A percentile compares a stretch with the other conserved stretches of the same genome.
These are phyloP conservation scores for Menura novaehollandiae DNA, from an alignment of 2,113 vertebrate genomes.

Conservation along the genomic window DNA sequence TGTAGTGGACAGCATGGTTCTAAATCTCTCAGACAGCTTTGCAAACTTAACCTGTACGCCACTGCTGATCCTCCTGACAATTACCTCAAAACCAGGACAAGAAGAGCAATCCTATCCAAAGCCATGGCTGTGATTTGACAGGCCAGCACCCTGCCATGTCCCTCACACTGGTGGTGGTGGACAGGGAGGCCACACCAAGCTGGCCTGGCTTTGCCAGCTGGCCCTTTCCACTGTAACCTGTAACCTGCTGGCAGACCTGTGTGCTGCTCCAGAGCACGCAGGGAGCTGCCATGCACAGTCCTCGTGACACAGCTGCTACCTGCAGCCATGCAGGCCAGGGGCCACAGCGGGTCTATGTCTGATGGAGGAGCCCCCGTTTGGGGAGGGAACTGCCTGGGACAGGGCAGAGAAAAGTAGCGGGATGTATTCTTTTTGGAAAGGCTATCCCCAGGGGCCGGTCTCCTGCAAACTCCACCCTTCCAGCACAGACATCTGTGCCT, in stretches of 20 bases:
- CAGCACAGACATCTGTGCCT: background rate
- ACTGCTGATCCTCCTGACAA: background rate
- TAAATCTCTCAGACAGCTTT: background rate
- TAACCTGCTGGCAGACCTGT: background rate
- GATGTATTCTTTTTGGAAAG: background rate
- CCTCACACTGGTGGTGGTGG: rapidly evolving
- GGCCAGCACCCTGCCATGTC: background rate
- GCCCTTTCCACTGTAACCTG: background rate
- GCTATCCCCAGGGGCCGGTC: background rate
- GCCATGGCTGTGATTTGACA: background rate
- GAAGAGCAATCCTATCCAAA: background rate
- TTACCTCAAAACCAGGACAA: background rate
- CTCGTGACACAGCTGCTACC: background rate
- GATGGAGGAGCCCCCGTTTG: rapidly evolving
- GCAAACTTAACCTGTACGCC: background rate
- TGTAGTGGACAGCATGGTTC: background rate
- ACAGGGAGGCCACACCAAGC: background rate
- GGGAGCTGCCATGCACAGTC: background rate
- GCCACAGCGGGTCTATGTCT: background rate
- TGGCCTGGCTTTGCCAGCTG: background rate
- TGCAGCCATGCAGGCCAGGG: background rate
- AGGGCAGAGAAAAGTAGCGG: background rate
- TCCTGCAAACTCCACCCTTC: background rate
- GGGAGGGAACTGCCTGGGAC: background rate
- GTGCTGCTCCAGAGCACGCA: rapidly evolving